Evolutionary conservation across 2,797 vertebrate genomes (phyloP), one percentile per base, ranked within the genome.

Genomic region (Chromis chromis): DNA sequence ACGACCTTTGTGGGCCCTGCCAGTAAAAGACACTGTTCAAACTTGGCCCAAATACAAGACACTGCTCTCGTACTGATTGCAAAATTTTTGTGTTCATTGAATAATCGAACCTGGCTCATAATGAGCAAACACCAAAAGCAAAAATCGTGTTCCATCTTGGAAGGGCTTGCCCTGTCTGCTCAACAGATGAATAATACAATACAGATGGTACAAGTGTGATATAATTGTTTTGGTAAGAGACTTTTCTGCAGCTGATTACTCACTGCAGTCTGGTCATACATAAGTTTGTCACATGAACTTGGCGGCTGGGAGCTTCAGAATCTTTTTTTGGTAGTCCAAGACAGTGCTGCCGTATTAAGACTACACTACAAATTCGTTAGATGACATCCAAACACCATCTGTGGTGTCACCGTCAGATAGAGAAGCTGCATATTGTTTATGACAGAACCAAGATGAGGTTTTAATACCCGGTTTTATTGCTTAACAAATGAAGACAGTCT

Each of bases 401-500:
- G 87, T 84, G 80, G 81, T 82, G 86, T 91, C 86, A 80, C 59
- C 31, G 66, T 74, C 75, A 65, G 59, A 74, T 66, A 67, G 52
- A 74, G 52, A 66, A 66, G 72, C 71, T 71, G 73, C 86, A 88
- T 88, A 85, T 89, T 91, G 92, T 93, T 94, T 93, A 93, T 88
- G 87, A 93, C 88, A 84, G 77, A 89, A 83, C 78, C 79, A 84
- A 90, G 87, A 90, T 88, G 78, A 85, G 68, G 68, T 89, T 95
- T 94, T 92, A 94, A 89, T 86, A 83, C 79, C 76, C 21, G 19
- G 62, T 82, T 93, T 95, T 94, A 94, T 89, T 89, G 92, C 91
- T 86, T 91, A 86, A 93, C 87, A 93, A 94, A 94, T 92, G 81
- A 93, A 93, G 75, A 86, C 83, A 76, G 86, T 74, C 87, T 93